A percentile compares a stretch with the other conserved stretches of the same genome.
phyloP scores from a whole-genome alignment of 2,888 invertebrate species.

The Esperia sulphurella region DNA sequence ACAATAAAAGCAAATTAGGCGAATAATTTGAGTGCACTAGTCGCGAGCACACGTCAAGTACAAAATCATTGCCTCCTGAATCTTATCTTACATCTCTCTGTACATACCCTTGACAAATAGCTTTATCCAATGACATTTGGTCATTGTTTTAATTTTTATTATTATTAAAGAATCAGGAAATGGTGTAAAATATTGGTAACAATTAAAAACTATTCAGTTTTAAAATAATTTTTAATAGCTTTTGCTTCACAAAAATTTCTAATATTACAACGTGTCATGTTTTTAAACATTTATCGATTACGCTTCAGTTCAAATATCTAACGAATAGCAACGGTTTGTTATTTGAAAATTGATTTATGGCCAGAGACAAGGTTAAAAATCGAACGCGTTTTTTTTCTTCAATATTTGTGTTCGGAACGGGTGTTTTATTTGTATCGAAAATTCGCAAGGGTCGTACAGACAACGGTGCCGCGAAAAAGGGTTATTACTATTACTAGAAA shows the following conservation, averaged over 20 bases:
- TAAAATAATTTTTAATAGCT: no score
- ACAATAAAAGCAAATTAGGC: slow-evolving; percentile 61
- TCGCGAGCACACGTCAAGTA: slow-evolving; percentile 54
- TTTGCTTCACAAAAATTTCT: no score
- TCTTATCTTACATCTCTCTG: slow-evolving; percentile 52
- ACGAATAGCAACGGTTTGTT: slow-evolving; percentile 62
- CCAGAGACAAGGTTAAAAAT: slow-evolving; percentile 67
- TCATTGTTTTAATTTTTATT: slow-evolving; percentile 2
- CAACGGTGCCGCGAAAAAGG: slow-evolving; percentile 61
- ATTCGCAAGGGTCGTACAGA: slow-evolving; percentile 70
- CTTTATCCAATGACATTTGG: slow-evolving; percentile 1
- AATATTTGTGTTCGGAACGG: slow-evolving; percentile 75
- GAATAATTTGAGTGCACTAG: slow-evolving; percentile 55
- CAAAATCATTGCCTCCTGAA: slow-evolving; percentile 49
- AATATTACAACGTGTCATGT: no score
- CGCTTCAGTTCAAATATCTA: slow-evolving; percentile 64
- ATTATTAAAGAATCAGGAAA: no score
- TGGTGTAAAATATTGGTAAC: no score
- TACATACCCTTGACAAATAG: slow-evolving; percentile 27
- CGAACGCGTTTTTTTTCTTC: slow-evolving; percentile 54
- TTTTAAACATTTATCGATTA: slow-evolving; percentile 42
- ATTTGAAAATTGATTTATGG: slow-evolving; percentile 71
- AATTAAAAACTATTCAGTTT: no score
- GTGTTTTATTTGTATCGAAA: slow-evolving; percentile 77
- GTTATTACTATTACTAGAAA: slow-evolving; percentile 72